Evolutionary conservation across 2,113 vertebrate species (phyloP).

Genomic region (Genyomyrus donnyi): DNA sequence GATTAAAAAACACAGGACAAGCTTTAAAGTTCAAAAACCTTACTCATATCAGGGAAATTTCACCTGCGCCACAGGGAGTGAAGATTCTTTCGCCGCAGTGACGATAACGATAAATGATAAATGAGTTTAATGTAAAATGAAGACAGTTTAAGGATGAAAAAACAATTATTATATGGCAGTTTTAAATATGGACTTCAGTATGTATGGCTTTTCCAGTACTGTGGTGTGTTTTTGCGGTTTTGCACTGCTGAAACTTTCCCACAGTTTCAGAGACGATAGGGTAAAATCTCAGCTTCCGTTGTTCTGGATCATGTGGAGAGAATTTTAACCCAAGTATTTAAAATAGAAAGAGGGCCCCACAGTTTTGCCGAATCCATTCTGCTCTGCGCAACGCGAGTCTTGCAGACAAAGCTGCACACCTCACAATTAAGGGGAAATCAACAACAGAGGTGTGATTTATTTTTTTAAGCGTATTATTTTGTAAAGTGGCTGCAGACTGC

Average conservation of each 20-base stretch:
- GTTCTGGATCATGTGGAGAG: not conserved
- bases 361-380: not conserved
- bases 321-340: not conserved
- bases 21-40: conserved; percentile 20
- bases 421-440: not conserved
- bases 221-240: not conserved
- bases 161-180: not conserved
- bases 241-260: not conserved
- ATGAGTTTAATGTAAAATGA: conserved; percentile 3
- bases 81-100: not conserved
- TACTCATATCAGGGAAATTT: conserved; percentile 1
- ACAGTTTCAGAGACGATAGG: not conserved
- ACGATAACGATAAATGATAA: not conserved
- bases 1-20: conserved; percentile 23
- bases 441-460: not conserved
- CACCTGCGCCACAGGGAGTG: not conserved
- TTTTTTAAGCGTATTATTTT: not conserved
- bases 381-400: not conserved
- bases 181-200: not conserved
- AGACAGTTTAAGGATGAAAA: not conserved
- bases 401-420: not conserved
- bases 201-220: not conserved
- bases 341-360: not conserved
- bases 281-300: not conserved
- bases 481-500: not conserved